Conservation (phyloP, 2,888 invertebrate species). For the Chrysina gloriosa region DNA sequence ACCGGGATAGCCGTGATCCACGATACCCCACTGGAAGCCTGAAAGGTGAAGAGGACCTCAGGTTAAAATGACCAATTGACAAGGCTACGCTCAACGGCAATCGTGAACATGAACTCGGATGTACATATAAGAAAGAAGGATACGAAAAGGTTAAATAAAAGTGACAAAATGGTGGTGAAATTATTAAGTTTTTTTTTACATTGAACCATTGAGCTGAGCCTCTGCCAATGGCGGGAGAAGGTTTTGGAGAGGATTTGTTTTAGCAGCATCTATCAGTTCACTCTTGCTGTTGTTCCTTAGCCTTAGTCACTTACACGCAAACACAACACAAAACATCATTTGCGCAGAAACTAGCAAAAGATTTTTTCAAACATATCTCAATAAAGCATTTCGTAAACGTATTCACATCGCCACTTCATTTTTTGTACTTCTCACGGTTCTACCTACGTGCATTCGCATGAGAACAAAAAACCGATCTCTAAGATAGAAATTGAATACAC, state of each 20-base stretch:
- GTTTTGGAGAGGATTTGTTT: constrained; percentile 33
- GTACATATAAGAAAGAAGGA: constrained; percentile 27
- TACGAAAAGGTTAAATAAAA: constrained; percentile 35
- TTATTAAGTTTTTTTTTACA: constrained; percentile 21
- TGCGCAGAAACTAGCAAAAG: constrained; percentile 3
- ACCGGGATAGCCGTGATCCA: constrained; percentile 81
- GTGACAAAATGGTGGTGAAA: constrained; percentile 38
- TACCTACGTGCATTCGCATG: too few species aligned
- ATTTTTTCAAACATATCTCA: too few species aligned
- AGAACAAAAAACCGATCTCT: too few species aligned
- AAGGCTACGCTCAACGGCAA: constrained; percentile 64
- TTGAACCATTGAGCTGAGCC: constrained; percentile 61
- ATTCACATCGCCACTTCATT: too few species aligned
- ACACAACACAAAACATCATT: constrained; percentile 37
- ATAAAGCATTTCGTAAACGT: too few species aligned
- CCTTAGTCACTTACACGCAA: constrained; percentile 48
- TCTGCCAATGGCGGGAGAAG: constrained; percentile 53
- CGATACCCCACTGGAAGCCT: constrained; percentile 89
- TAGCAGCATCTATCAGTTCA: constrained; percentile 50
- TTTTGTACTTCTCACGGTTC: too few species aligned
- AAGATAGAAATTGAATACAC: too few species aligned
- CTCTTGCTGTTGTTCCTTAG: constrained; percentile 62
- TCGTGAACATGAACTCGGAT: constrained; percentile 56
- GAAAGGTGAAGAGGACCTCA: constrained; percentile 56
- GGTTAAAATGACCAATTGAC: constrained; percentile 53